Conservation (phyloP, 2,797 vertebrate genomes). For the Ammospiza maritima region DNA sequence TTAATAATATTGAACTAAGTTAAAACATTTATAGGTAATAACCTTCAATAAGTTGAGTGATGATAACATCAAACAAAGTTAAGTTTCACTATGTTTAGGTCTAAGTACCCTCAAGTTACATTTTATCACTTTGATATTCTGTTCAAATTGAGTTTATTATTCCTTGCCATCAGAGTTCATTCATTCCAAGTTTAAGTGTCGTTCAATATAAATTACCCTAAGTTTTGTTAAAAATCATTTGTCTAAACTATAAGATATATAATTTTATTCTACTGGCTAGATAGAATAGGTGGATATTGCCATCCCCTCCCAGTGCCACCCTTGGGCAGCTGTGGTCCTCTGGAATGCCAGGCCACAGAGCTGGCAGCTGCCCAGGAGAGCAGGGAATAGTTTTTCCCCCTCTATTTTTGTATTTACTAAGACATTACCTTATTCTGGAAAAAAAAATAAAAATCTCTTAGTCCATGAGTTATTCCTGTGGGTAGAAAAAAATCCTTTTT, state of each 20-base stretch:
- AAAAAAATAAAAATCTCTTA: not conserved
- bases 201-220: not conserved
- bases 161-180: not conserved
- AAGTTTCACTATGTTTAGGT: not conserved
- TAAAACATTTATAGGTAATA: not conserved
- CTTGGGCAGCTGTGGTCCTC: fast-evolving
- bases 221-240: not conserved
- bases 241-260: not conserved
- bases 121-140: not conserved
- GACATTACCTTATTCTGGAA: not conserved
- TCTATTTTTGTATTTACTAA: not conserved
- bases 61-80: not conserved
- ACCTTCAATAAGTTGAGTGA: not conserved
- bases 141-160: not conserved
- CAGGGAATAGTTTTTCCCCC: not conserved
- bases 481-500: not conserved
- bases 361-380: not conserved
- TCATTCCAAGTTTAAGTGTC: not conserved
- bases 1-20: not conserved
- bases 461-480: not conserved
- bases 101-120: not conserved
- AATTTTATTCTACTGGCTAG: not conserved
- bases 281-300: not conserved
- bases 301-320: not conserved
- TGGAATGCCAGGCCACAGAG: not conserved